Evolutionary conservation across 2,797 vertebrate genomes (phyloP).

Genomic region (Mallotus villosus): DNA sequence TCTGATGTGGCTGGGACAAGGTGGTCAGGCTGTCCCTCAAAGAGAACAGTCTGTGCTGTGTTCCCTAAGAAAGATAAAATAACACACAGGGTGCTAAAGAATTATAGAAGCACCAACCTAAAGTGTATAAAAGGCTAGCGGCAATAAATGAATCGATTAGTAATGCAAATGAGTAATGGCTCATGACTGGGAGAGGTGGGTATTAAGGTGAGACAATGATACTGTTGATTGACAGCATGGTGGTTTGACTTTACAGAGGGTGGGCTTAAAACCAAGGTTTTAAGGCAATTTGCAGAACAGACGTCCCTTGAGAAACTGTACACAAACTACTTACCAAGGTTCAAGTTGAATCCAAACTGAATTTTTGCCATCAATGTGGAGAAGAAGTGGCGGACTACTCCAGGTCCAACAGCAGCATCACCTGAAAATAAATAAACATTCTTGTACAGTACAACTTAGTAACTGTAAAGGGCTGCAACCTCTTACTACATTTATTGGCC

Average conservation of each 20-base stretch:
- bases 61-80: background rate
- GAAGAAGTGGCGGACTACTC: conserved; percentile 4
- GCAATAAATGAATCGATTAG: conserved; percentile 40
- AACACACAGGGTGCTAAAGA: background rate
- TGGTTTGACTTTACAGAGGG: background rate
- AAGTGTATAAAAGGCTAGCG: background rate
- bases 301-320: background rate
- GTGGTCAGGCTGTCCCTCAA: conserved; percentile 24
- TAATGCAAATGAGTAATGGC: conserved; percentile 44
- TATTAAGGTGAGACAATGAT: background rate
- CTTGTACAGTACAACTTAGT: background rate
- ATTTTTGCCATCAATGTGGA: conserved; percentile 4
- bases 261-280: background rate
- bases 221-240: background rate
- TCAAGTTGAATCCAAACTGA: conserved; percentile 6
- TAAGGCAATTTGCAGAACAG: conserved; percentile 58
- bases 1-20: conserved; percentile 20
- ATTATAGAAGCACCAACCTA: background rate
- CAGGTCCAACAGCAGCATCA: conserved; percentile 2
- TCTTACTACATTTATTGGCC: background rate
- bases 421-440: conserved; percentile 1
- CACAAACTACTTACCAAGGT: conserved; percentile 2
- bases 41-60: background rate
- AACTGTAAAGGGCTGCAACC: background rate
- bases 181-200: background rate